Base-by-base conservation (phyloP, 1,140 invertebrate species). In the Drosophila sp. region DNA sequence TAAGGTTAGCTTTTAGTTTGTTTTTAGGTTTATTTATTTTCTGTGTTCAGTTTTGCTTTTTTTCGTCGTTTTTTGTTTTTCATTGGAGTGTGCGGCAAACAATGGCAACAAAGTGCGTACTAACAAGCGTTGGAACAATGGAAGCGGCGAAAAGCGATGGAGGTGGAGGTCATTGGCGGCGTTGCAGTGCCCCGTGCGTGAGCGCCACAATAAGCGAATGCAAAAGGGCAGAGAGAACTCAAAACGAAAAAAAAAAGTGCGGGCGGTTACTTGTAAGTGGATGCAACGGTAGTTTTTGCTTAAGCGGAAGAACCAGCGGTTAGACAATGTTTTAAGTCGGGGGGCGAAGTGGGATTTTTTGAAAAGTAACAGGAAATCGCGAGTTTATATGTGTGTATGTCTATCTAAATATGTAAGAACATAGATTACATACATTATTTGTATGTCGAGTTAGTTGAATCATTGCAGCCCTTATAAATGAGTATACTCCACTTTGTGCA, bases 141-240 rank as follows among this genome's bases (percentile, higher is more conserved):
- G 54, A 47, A 33, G 25, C 56, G 17, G 4, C 56, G 33, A 66
- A 38, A 60, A n/a, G 6, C 27, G 8, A 25, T 29, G 54, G 44
- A 41, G 44, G 10, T 4, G 8, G 7, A 57, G 44, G 44, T 50
- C 44, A 50, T 25, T 25, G n/a, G 40, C 10, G n/a, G n/a, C 8
- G 44, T 50, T 55, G 56, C 38, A 65, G 41, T 35, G 33, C 35
- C 3, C 60, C 54, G 83, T 76, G 76, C 83, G 84, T 87, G 84
- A 83, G 76, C 58, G 60, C 40, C 66, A 87, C 83, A 87, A 86
- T 71, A 69, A 75, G 68, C 76, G 76, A 70, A 76, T 72, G 69
- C 72, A 70, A 72, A 72, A 47, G 30, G 29, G 55, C 23, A 27
- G 35, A 30, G 8, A 5, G 27, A 67, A 40, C 32, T 17, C 47